Conservation (phyloP, 2,888 invertebrate genomes). For the Ametastegia equiseti region DNA sequence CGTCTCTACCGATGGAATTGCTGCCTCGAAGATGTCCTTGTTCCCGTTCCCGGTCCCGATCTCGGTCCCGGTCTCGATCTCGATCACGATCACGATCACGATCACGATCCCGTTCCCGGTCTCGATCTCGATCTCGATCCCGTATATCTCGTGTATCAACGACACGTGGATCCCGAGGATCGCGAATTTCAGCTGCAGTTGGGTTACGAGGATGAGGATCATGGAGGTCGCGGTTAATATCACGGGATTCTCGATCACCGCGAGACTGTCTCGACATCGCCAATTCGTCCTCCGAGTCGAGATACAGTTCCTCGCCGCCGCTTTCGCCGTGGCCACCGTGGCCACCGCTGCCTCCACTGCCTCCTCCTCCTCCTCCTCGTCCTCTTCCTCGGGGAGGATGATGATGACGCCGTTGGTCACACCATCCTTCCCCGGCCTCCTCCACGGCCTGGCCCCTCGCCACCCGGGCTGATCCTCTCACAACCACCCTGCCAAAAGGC, state of each 20-base stretch:
- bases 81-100: no score
- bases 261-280: slow-evolving; percentile 70
- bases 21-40: slow-evolving; percentile 76
- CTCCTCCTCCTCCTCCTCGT: slow-evolving; percentile 60
- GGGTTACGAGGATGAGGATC: slow-evolving; percentile 44
- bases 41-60: no score
- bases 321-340: slow-evolving; percentile 74
- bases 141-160: slow-evolving; percentile 69
- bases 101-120: no score
- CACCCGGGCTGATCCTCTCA: slow-evolving; percentile 71
- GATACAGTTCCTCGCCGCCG: slow-evolving; percentile 73
- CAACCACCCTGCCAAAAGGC: slow-evolving; percentile 61
- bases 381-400: slow-evolving; percentile 62
- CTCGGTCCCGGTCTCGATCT: no score
- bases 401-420: slow-evolving; percentile 72
- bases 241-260: slow-evolving; percentile 55
- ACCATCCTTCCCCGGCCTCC: slow-evolving; percentile 71
- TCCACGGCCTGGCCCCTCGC: slow-evolving; percentile 79
- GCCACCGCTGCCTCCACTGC: slow-evolving; percentile 52
- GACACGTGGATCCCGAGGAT: slow-evolving; percentile 57
- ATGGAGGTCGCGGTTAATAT: slow-evolving; percentile 60
- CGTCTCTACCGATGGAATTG: slow-evolving; percentile 70
- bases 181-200: slow-evolving; percentile 63
- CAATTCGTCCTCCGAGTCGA: slow-evolving; percentile 75
- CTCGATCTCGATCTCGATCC: no score